A percentile compares a stretch with the other conserved stretches of the same genome.
phyloP scores from a whole-genome alignment of 1,140 invertebrate species.

The Coenobita brevimanus region DNA sequence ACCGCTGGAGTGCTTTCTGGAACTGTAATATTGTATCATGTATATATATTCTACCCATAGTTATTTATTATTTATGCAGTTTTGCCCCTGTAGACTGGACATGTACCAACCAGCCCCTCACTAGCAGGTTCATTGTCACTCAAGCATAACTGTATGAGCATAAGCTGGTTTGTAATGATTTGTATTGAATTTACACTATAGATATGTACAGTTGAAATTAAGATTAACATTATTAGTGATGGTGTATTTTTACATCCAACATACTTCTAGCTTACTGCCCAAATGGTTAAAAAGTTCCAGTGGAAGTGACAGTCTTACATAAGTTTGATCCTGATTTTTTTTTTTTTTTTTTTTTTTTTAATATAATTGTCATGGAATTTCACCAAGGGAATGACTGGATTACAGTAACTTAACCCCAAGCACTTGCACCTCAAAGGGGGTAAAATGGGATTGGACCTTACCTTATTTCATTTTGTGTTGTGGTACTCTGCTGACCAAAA shows the following conservation, averaged over 20 bases:
- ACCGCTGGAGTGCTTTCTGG: conserved; percentile 35
- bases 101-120: conserved; percentile 19
- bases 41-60: conserved; percentile 3
- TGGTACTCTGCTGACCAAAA: no score
- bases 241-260: not conserved
- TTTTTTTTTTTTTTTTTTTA: not conserved
- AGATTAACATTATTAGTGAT: conserved; percentile 32
- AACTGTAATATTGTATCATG: conserved; percentile 60
- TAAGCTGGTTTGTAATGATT: conserved; percentile 61
- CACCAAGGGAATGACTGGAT: no score
- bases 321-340: no score
- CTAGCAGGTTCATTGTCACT: conserved; percentile 22
- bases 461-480: no score
- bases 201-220: conserved; percentile 62
- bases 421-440: no score
- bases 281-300: no score
- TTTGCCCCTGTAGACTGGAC: conserved; percentile 3
- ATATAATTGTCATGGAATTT: not conserved
- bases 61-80: conserved; percentile 54
- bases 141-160: conserved; percentile 25
- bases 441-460: no score
- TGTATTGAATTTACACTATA: conserved; percentile 61
- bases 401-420: no score
- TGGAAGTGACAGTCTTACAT: no score
- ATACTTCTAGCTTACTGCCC: no score